phyloP scores from a whole-genome alignment of 2,797 vertebrate genomes.

The Phaenicophaeus curvirostris region DNA sequence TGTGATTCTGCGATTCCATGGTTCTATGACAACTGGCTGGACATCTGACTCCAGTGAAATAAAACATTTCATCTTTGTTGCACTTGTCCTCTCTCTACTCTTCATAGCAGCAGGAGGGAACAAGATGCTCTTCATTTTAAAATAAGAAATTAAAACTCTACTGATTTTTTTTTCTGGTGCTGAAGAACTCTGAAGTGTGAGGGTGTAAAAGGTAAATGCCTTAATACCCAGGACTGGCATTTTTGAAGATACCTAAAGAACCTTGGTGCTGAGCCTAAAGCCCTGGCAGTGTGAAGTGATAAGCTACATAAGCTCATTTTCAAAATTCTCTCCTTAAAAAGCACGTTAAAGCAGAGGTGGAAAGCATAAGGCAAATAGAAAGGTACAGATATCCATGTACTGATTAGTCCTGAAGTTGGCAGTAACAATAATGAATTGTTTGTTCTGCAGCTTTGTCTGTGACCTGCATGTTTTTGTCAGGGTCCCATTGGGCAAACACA shows the following conservation, averaged over 20 bases:
- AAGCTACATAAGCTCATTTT: constrained; percentile 23
- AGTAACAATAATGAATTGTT: constrained; percentile 23
- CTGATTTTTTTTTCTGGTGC: background rate
- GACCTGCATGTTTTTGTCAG: background rate
- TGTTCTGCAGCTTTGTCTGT: constrained; percentile 2
- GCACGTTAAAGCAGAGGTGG: background rate
- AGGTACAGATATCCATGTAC: background rate
- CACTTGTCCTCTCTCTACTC: background rate
- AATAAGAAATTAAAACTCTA: background rate
- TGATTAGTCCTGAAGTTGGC: background rate
- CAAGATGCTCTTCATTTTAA: background rate
- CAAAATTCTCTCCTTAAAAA: constrained; percentile 15
- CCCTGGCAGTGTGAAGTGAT: background rate
- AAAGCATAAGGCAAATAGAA: background rate
- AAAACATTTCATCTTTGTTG: background rate
- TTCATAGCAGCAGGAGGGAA: background rate
- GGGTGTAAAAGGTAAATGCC: background rate
- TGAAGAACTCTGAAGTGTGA: background rate
- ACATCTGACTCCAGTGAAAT: background rate
- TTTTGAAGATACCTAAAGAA: background rate
- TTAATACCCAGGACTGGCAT: background rate
- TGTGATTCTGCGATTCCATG: too few species aligned
- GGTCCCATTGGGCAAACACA: background rate
- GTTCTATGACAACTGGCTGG: background rate
- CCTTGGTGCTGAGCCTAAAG: background rate